Conservation (phyloP, 2,797 vertebrate species). For the Malurus splendens region DNA sequence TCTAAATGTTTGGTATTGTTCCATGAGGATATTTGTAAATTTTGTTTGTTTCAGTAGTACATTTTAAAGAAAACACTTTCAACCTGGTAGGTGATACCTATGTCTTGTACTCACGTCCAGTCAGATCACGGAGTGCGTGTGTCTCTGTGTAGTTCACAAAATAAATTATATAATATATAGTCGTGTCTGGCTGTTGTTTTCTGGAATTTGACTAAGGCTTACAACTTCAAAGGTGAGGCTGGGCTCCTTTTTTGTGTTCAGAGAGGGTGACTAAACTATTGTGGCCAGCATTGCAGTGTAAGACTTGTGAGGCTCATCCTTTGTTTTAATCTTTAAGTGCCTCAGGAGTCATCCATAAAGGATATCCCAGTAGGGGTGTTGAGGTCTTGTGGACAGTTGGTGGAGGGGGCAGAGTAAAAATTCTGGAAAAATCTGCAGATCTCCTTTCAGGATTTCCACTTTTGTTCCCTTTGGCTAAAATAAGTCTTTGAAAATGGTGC, state of each 20-base stretch:
- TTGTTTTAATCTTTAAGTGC: slow-evolving; percentile 62
- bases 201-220: slow-evolving; percentile 35
- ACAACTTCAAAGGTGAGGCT: slow-evolving; percentile 11
- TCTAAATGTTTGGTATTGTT: slow-evolving; percentile 4
- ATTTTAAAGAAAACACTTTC: neutral
- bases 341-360: slow-evolving; percentile 59
- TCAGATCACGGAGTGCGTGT: neutral
- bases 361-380: slow-evolving; percentile 9
- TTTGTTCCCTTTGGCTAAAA: slow-evolving; percentile 67
- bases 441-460: slow-evolving; percentile 63
- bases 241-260: slow-evolving; percentile 17
- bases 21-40: neutral
- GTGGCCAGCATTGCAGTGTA: neutral
- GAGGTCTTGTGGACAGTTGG: slow-evolving; percentile 53
- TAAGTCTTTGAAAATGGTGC: slow-evolving; percentile 64
- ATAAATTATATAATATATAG: neutral
- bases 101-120: fast-evolving
- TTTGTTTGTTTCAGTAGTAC: neutral
- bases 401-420: slow-evolving; percentile 47
- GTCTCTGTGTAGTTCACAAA: neutral
- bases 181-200: slow-evolving; percentile 17
- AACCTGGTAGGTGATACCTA: neutral
- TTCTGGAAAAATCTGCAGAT: slow-evolving; percentile 59
- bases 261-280: slow-evolving; percentile 19
- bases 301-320: neutral